These are phyloP conservation scores for Drosophila fungiperda DNA, from an alignment of 2,888 invertebrate species.

Conservation along the genomic window DNA sequence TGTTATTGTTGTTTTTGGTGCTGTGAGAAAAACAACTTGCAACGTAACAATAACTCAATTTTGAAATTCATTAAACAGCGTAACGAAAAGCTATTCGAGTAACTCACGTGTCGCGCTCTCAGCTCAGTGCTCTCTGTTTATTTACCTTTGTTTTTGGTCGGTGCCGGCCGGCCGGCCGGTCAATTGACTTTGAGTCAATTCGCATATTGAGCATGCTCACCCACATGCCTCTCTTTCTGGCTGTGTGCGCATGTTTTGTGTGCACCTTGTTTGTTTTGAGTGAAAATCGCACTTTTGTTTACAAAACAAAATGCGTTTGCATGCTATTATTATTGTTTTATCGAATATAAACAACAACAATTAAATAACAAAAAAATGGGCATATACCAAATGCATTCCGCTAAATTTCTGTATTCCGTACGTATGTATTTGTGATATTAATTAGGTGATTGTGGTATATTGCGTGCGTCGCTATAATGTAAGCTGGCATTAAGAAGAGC, in stretches of 20 bases:
- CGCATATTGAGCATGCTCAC: not conserved
- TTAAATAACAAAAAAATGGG: conserved; percentile 22
- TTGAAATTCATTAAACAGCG: conserved; percentile 39
- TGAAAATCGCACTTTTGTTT: conserved; percentile 37
- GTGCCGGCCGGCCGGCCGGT: conserved; percentile 41
- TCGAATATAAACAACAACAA: conserved; percentile 42
- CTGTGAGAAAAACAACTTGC: conserved; percentile 1
- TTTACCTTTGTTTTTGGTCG: conserved; percentile 52
- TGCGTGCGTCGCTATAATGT: conserved; percentile 32
- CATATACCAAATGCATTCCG: conserved; percentile 21
- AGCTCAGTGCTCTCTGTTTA: conserved; percentile 46
- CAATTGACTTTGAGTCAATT: conserved; percentile 11
- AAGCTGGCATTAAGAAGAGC: conserved; percentile 14
- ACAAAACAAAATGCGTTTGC: conserved; percentile 37
- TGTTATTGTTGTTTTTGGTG: not conserved
- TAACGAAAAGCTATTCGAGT: conserved; percentile 18
- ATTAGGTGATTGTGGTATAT: not conserved
- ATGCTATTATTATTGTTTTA: conserved; percentile 19
- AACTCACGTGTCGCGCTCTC: conserved; percentile 23
- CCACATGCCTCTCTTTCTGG: not conserved
- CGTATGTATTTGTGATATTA: not conserved
- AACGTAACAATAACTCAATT: conserved; percentile 18
- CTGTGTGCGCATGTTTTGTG: not conserved
- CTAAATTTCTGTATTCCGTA: not conserved
- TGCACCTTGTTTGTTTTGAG: conserved; percentile 38